These are phyloP conservation scores for Menura novaehollandiae DNA, from an alignment of 2,113 vertebrate genomes.

Conservation along the genomic window DNA sequence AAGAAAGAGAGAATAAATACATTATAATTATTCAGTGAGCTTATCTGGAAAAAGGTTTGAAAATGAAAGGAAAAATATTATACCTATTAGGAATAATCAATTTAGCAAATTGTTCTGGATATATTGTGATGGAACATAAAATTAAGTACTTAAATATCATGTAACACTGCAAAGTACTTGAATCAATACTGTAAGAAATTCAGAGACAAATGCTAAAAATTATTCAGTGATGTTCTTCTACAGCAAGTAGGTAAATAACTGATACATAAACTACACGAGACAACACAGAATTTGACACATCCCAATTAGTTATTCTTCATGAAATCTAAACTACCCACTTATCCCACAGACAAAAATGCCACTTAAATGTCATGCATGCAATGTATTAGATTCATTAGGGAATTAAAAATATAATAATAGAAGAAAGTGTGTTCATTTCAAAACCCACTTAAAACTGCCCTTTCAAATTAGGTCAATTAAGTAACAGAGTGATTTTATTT, in stretches of 20 bases:
- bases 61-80: not conserved
- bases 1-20: not conserved
- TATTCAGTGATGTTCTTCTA: not conserved
- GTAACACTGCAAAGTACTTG: not conserved
- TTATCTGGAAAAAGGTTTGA: not conserved
- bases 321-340: not conserved
- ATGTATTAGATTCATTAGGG: not conserved
- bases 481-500: not conserved
- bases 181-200: not conserved
- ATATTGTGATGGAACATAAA: not conserved
- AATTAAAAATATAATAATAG: not conserved
- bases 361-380: slow-evolving; percentile 30
- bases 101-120: not conserved
- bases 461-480: not conserved
- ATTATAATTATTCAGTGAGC: not conserved
- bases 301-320: not conserved
- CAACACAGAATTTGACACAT: not conserved
- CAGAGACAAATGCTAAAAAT: not conserved
- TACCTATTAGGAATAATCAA: not conserved
- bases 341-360: not conserved
- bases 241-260: not conserved
- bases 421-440: not conserved
- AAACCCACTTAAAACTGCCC: not conserved
- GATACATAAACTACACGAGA: not conserved
- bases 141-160: not conserved